Evolutionary conservation across 2,797 vertebrate genomes (phyloP), one percentile per base, ranked within the genome.

Genomic region (Argentina silus): DNA sequence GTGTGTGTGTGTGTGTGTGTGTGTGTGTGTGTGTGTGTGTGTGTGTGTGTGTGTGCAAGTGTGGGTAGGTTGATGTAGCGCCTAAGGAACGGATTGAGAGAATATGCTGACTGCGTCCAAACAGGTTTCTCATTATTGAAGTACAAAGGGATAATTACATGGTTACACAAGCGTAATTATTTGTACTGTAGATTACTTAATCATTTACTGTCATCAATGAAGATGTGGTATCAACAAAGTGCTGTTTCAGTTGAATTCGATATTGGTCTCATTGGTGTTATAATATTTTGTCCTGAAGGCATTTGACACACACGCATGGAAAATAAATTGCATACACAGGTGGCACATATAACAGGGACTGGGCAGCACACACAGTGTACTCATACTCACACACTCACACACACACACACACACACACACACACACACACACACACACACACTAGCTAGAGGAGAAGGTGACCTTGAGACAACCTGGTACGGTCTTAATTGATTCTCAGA

Each of bases 401-500:
- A 59, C 36, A 59, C 27, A 47, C 55, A 69, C 36, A 57, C 66
- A 55, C 56, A 70, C 69, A 48, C 57, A 48, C 10, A n/a, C 56
- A 62, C 59, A 44, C 51, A 44, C 73, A 50, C 42, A 68, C 45
- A 70, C 6, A 63, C 1, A 62, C 42, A 65, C 36, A 36, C 9
- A 51, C 45, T 9, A 63, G 45, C 42, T 14, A 67, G 3, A 51
- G n/a, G 8, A 59, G 36, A 63, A 74, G 73, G 60, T 80, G 75
- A 82, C 83, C 81, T 78, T 80, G 67, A 82, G 44, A 48, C 27
- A 66, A 77, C 67, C 67, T 77, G 19, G 23, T 27, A 9, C 19
- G 17, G 51, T 27, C 53, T 75, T 86, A 51, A 86, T 86, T 83
- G 82, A 86, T 85, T 86, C 68, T 78, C 44, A 61, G 55, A 19